phyloP scores from a whole-genome alignment of 2,113 vertebrate genomes.

The Lepus americanus region DNA sequence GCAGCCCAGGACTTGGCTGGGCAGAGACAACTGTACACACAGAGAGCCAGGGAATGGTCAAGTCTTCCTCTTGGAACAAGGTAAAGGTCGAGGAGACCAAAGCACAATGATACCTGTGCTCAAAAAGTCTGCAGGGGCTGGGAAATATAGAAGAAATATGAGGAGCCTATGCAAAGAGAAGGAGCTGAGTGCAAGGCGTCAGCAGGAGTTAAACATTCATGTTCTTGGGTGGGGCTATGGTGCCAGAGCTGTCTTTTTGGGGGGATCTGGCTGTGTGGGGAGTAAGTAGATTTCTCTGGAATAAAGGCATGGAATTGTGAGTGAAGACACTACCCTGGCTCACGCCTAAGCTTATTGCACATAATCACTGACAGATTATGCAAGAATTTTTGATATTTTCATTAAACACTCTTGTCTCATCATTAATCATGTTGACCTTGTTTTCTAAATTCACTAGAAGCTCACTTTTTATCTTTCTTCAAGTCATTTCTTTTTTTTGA shows the following conservation, averaged over 20 bases:
- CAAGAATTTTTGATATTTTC: constrained; percentile 58
- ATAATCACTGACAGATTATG: constrained; percentile 16
- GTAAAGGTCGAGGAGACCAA: not conserved
- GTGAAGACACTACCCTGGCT: constrained; percentile 24
- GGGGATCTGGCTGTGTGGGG: not conserved
- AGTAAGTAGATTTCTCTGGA: not conserved
- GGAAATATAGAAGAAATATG: not conserved
- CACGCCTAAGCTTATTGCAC: not conserved
- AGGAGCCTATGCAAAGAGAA: not conserved
- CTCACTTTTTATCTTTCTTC: constrained; percentile 19
- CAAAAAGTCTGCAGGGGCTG: accelerated
- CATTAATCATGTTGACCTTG: constrained; percentile 60
- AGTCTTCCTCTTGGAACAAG: not conserved
- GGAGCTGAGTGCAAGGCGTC: not conserved
- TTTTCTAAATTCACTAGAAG: constrained; percentile 49
- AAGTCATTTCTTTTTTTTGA: constrained; percentile 21
- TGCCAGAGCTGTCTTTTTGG: not conserved
- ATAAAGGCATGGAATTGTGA: not conserved
- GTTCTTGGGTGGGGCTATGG: not conserved
- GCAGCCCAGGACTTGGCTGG: not conserved
- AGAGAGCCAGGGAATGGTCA: not conserved
- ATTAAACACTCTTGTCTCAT: constrained; percentile 9
- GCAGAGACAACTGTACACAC: not conserved
- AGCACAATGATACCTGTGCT: not conserved
- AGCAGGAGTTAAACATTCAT: not conserved